Conservation (phyloP, 2,797 vertebrate species). For the Spea hammondii region DNA sequence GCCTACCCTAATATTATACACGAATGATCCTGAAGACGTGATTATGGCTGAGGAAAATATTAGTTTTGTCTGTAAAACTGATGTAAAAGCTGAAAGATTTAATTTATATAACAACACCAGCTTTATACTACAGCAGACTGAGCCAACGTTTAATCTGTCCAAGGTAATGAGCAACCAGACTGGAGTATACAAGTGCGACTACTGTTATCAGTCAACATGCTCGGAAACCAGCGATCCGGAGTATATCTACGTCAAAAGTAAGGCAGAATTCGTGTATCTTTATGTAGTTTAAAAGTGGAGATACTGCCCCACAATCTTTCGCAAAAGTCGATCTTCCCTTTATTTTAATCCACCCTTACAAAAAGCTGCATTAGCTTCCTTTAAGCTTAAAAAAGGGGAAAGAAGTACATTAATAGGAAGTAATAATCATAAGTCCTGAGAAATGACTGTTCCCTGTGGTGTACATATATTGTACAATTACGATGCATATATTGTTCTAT, state of each 20-base stretch:
- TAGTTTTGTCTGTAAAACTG: constrained; percentile 3
- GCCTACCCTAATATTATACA: constrained; percentile 2
- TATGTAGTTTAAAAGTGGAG: neutral
- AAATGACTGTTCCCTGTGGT: too few species aligned
- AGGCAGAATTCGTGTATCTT: neutral
- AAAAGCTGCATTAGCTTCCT: neutral
- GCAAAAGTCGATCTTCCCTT: neutral
- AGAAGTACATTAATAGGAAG: too few species aligned
- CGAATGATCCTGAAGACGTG: constrained; percentile 7
- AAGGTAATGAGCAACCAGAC: neutral
- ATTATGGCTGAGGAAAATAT: constrained; percentile 1
- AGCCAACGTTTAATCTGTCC: neutral
- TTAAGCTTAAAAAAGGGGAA: neutral
- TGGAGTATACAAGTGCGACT: constrained; percentile 20
- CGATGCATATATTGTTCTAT: too few species aligned
- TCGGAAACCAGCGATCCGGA: constrained; percentile 11
- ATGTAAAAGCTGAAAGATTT: neutral
- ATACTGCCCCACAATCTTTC: neutral
- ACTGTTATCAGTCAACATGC: neutral
- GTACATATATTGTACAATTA: too few species aligned
- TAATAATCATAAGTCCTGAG: too few species aligned
- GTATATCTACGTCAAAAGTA: constrained; percentile 24
- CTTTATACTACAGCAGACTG: neutral
- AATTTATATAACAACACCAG: neutral
- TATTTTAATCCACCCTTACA: neutral